Conservation (phyloP, 2,113 vertebrate genomes). For the Apeltes quadracus region DNA sequence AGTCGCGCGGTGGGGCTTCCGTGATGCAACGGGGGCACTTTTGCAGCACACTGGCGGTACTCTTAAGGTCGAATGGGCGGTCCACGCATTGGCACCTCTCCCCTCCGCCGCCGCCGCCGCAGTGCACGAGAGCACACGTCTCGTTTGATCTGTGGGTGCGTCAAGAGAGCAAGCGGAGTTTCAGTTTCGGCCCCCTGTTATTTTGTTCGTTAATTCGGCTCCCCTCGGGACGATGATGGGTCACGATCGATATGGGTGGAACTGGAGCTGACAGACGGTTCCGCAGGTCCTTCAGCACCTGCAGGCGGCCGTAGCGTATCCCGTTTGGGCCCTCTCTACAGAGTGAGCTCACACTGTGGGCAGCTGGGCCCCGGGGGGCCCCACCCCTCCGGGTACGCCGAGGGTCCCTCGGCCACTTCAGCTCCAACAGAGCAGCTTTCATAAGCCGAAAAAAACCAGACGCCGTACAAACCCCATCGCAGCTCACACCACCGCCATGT, state of each 20-base stretch:
- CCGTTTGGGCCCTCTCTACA: conserved; percentile 58
- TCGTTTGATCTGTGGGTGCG: conserved; percentile 90
- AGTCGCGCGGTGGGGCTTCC: conserved; percentile 87
- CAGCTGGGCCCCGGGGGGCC: conserved; percentile 54
- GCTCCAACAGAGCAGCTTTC: conserved; percentile 79
- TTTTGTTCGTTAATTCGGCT: conserved; percentile 38
- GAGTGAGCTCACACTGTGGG: conserved; percentile 61
- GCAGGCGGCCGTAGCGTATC: no score
- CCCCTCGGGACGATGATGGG: conserved; percentile 13
- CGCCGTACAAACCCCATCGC: conserved; percentile 60
- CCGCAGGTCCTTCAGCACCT: conserved; percentile 55
- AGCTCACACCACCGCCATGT: conserved; percentile 66
- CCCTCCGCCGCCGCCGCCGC: conserved; percentile 86
- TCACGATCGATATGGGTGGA: conserved; percentile 51
- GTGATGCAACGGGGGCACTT: conserved; percentile 89
- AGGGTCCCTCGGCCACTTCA: conserved; percentile 73
- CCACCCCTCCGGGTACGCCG: conserved; percentile 57
- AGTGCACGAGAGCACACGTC: conserved; percentile 86
- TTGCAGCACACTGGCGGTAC: conserved; percentile 89
- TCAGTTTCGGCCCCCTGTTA: conserved; percentile 35
- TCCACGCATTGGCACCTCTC: conserved; percentile 91
- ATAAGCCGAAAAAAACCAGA: conserved; percentile 69
- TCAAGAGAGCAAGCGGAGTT: conserved; percentile 31
- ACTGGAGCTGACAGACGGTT: conserved; percentile 44
- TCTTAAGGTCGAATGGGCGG: conserved; percentile 89